These are phyloP conservation scores for Drosophila arizonae DNA, from an alignment of 1,140 invertebrate genomes.

Conservation along the genomic window DNA sequence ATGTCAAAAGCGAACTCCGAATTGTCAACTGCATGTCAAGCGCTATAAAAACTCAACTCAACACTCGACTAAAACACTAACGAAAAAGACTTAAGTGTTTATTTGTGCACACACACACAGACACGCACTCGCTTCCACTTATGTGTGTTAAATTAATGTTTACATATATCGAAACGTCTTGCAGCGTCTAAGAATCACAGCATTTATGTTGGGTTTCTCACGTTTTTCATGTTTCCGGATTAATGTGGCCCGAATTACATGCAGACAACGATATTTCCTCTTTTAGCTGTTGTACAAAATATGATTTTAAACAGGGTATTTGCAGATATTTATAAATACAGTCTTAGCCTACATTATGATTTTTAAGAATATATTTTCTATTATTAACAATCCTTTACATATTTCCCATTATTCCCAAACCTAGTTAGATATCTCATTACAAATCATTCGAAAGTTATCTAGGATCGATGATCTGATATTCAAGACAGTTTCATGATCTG, in stretches of 20 bases:
- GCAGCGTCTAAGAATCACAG: conserved; percentile 18
- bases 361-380: too few species aligned
- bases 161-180: conserved; percentile 32
- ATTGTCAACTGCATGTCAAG: conserved; percentile 80
- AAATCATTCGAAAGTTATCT: conserved; percentile 5
- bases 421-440: not conserved
- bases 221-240: conserved; percentile 81
- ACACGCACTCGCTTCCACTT: conserved; percentile 27
- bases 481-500: conserved; percentile 11
- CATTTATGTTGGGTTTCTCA: conserved; percentile 70
- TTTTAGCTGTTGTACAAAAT: not conserved
- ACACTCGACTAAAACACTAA: conserved; percentile 55
- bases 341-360: too few species aligned
- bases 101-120: conserved; percentile 46
- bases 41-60: conserved; percentile 57
- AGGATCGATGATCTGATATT: not conserved
- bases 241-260: conserved; percentile 49
- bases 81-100: conserved; percentile 68
- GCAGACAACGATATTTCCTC: conserved; percentile 25
- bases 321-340: too few species aligned
- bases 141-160: conserved; percentile 40
- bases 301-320: not conserved
- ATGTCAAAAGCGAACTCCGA: conserved; percentile 58
- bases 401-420: not conserved
- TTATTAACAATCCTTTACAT: not conserved